Base-by-base conservation (phyloP, 2,113 vertebrate species). In the Melanotaenia duboulayi region DNA sequence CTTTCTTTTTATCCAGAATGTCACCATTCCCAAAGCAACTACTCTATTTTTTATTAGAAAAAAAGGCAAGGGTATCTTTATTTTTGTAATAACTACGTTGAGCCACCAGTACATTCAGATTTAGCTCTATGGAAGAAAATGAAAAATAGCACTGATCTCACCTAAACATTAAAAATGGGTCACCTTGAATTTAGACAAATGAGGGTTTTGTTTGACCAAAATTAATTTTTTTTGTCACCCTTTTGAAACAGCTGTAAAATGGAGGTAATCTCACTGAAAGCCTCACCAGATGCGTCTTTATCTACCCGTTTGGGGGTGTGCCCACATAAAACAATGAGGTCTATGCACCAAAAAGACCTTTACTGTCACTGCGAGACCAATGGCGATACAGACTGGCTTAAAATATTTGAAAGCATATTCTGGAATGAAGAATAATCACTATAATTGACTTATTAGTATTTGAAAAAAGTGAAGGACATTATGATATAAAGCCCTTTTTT, bases 41-140 rank as follows among this genome's bases (percentile, higher is more conserved):
- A 10, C 54, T 42, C 48, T 49, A 0, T 65, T 65, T 65, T 40
- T 23, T 52, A 65, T 69, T 70, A 25, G 28, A 35, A 28, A 28
- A 28, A 11, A 24, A 75, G 39, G 71, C 51, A 42, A 81, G 39
- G 22, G 52, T 25, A 58, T 56, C 35, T 52, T 60, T 64, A 22
- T 39, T 49, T 12, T 11, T 28, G 17, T 80, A 65, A 65, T 72
- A 60, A 59, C 51, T 67, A 52, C 32, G 54, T 57, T 56, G 11
- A 48, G 42, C 60, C 59, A 54, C 6, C 22, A 32, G 6, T 13
- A 6, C 32, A 42, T 44, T 58, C 7, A 65, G 67, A 60, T 58
- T 54, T 65, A 23, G 12, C 57, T 70, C 71, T 65, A 5, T 9
- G 28, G 6, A 28, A 28, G 28, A 6, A 28, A 35, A 35, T 7